Conservation (phyloP, 1,140 invertebrate species). For the Drosophila tropicalis region DNA sequence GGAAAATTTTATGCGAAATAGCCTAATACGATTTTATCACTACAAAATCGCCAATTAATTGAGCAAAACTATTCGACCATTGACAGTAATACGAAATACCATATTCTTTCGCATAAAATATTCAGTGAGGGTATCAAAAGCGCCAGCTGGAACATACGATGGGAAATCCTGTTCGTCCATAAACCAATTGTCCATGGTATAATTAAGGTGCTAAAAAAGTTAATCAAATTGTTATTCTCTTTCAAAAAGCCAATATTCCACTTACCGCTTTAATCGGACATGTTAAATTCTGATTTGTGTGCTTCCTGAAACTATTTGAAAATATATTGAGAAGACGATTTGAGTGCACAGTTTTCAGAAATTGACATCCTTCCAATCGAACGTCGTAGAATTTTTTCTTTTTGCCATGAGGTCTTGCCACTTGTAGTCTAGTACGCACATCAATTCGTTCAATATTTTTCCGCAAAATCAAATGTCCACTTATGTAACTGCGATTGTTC, state of each 20-base stretch:
- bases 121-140: conserved; percentile 10
- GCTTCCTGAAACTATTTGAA: conserved; percentile 25
- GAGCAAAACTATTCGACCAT: neutral
- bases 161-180: conserved; percentile 46
- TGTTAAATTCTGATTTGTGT: conserved; percentile 3
- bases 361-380: conserved; percentile 28
- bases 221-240: too few relatives aligned
- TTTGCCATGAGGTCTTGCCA: conserved; percentile 23
- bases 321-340: conserved; percentile 38
- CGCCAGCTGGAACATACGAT: conserved; percentile 32
- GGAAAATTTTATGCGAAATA: neutral
- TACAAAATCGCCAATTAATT: neutral
- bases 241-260: neutral
- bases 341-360: conserved; percentile 42
- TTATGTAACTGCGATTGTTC: conserved; percentile 44
- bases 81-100: neutral
- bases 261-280: conserved; percentile 57
- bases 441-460: conserved; percentile 16
- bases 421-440: conserved; percentile 23
- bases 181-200: conserved; percentile 30
- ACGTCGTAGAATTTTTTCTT: conserved; percentile 35
- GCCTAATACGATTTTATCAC: neutral
- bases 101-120: conserved; percentile 32
- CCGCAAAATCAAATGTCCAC: conserved; percentile 33
- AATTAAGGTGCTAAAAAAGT: conserved; percentile 24